These are phyloP conservation scores for Trichonephila clavata DNA, from an alignment of 1,140 invertebrate genomes.

Conservation along the genomic window DNA sequence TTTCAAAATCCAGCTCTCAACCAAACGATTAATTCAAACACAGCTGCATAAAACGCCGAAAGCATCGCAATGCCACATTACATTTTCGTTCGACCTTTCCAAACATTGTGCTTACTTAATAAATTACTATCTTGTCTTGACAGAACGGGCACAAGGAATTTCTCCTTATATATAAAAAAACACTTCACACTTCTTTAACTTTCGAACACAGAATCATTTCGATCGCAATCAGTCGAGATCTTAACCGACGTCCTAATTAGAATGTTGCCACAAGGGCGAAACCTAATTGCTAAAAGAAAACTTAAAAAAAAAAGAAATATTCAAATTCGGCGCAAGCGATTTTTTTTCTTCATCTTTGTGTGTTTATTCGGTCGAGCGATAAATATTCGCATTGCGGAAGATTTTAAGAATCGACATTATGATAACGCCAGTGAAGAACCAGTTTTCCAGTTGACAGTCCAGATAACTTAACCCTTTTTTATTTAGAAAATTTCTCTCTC, in stretches of 20 bases:
- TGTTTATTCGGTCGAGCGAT: slow-evolving; percentile 41
- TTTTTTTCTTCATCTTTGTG: background rate
- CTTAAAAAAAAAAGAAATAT: slow-evolving; percentile 22
- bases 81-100: background rate
- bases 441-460: slow-evolving; percentile 48
- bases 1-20: background rate
- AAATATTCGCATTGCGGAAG: slow-evolving; percentile 66
- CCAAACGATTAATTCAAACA: background rate
- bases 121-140: background rate
- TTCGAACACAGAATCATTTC: background rate
- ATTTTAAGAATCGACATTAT: slow-evolving; percentile 34
- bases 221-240: background rate
- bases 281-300: background rate
- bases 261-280: slow-evolving; percentile 38
- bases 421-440: slow-evolving; percentile 40
- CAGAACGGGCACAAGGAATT: slow-evolving; percentile 15
- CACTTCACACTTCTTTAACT: background rate
- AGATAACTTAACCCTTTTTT: slow-evolving; percentile 53
- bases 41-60: background rate
- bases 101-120: background rate
- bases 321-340: background rate
- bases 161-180: background rate
- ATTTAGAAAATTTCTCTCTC: slow-evolving; percentile 12
- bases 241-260: slow-evolving; percentile 36
- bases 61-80: background rate